Percentiles rank a stretch among this genome's conserved stretches.
Evolutionary conservation across 2,113 vertebrate species (phyloP).

Genomic region (Prionailurus viverrinus): DNA sequence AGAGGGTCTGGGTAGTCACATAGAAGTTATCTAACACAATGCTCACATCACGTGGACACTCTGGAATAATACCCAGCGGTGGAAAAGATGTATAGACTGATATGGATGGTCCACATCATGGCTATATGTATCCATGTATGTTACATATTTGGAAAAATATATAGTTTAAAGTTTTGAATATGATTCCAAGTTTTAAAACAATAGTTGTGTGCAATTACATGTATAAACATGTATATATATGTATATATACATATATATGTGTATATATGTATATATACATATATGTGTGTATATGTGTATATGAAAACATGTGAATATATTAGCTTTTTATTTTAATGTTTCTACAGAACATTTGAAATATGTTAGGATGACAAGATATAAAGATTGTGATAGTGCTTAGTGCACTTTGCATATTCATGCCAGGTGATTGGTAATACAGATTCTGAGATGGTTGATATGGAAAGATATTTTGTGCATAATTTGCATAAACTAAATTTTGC

Average conservation of each 20-base stretch:
- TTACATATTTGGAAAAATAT: not conserved
- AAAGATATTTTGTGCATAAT: constrained; percentile 16
- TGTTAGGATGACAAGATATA: not conserved
- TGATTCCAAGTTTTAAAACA: not conserved
- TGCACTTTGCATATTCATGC: not conserved
- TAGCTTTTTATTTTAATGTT: not conserved
- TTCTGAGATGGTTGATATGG: not conserved
- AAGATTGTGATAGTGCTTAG: not conserved
- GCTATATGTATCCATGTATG: not conserved
- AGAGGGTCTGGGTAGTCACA: not conserved
- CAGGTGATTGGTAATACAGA: not conserved
- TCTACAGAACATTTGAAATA: not conserved
- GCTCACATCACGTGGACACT: not conserved
- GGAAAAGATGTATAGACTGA: not conserved
- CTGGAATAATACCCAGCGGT: not conserved
- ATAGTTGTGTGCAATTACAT: not conserved
- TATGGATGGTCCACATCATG: not conserved
- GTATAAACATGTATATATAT: not conserved
- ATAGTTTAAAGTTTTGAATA: not conserved
- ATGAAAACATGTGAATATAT: not conserved
- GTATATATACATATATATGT: not conserved
- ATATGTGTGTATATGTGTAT: not conserved
- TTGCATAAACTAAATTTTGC: constrained; percentile 33
- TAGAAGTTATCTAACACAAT: not conserved
- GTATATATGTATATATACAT: accelerated